A percentile compares a stretch with the other conserved stretches of the same genome.
Conservation (phyloP, 2,113 vertebrate species). For the Misgurnus mizolepis region DNA sequence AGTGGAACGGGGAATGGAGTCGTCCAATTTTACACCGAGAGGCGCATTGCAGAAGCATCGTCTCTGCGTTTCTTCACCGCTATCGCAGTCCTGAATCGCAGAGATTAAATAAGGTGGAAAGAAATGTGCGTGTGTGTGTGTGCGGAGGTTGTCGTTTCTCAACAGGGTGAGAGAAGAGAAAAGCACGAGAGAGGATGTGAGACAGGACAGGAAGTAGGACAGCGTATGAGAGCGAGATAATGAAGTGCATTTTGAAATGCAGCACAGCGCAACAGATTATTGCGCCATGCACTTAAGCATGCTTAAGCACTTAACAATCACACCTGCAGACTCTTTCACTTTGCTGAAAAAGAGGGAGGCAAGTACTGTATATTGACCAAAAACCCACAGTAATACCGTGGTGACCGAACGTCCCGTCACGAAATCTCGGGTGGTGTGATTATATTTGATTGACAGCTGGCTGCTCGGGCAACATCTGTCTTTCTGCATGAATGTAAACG, state of each 20-base stretch:
- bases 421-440: too few relatives aligned
- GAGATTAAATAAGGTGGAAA: constrained; percentile 10
- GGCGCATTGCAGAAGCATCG: constrained; percentile 7
- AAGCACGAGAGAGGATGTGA: constrained; percentile 48
- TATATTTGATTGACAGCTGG: too few relatives aligned
- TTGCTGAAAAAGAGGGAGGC: not conserved
- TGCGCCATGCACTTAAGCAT: not conserved
- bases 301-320: not conserved
- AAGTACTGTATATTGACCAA: not conserved
- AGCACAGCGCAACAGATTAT: constrained; percentile 7
- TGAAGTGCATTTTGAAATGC: constrained; percentile 14
- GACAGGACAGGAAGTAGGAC: constrained; percentile 36
- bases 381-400: too few relatives aligned
- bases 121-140: not conserved
- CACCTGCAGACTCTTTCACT: not conserved
- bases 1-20: constrained; percentile 18
- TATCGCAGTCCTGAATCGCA: constrained; percentile 11
- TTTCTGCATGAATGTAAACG: too few relatives aligned
- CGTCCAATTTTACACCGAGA: constrained; percentile 20
- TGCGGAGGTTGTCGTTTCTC: constrained; percentile 5
- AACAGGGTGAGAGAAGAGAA: constrained; percentile 37
- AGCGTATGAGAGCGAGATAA: constrained; percentile 28
- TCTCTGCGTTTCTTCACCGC: not conserved
- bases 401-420: too few relatives aligned
- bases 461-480: too few relatives aligned